Conservation (phyloP, 2,888 invertebrate genomes). For the Leucophenga montana region DNA sequence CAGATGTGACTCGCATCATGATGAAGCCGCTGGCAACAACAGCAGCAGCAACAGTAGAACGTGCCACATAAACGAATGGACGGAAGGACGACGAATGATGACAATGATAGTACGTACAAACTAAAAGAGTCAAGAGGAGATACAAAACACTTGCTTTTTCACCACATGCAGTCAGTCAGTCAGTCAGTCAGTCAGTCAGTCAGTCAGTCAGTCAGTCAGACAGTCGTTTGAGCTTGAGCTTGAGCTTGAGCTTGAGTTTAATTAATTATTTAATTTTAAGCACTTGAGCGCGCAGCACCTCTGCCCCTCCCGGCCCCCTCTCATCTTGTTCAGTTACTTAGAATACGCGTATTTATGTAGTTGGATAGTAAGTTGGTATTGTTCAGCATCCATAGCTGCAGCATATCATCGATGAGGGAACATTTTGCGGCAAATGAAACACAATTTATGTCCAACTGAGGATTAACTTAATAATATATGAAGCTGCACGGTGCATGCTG, state of each 20-base stretch:
- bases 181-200: too few relatives aligned
- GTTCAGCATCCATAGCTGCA: neutral
- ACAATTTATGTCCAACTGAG: constrained; percentile 49
- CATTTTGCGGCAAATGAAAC: constrained; percentile 45
- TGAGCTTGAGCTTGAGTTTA: constrained; percentile 48
- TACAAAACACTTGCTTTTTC: constrained; percentile 30
- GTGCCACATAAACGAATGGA: neutral
- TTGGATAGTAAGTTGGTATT: too few relatives aligned
- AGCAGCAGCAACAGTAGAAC: neutral
- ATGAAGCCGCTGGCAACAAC: constrained; percentile 34
- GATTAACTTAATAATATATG: constrained; percentile 67
- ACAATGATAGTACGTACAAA: neutral
- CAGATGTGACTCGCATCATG: constrained; percentile 66
- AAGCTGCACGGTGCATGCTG: constrained; percentile 37
- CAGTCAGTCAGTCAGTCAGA: too few relatives aligned
- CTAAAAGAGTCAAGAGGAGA: constrained; percentile 28
- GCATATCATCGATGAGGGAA: constrained; percentile 13
- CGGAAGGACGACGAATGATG: too few relatives aligned
- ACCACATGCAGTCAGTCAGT: constrained; percentile 1
- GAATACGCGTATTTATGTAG: too few relatives aligned
- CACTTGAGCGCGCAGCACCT: constrained; percentile 58
- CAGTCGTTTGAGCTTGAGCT: constrained; percentile 28
- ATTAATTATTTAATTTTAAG: constrained; percentile 67
- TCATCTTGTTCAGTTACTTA: too few relatives aligned
- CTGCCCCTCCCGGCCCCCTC: neutral